A percentile compares a stretch with the other conserved stretches of the same genome.
phyloP scores from a whole-genome alignment of 1,140 invertebrate genomes.

The Leucophenga varia region DNA sequence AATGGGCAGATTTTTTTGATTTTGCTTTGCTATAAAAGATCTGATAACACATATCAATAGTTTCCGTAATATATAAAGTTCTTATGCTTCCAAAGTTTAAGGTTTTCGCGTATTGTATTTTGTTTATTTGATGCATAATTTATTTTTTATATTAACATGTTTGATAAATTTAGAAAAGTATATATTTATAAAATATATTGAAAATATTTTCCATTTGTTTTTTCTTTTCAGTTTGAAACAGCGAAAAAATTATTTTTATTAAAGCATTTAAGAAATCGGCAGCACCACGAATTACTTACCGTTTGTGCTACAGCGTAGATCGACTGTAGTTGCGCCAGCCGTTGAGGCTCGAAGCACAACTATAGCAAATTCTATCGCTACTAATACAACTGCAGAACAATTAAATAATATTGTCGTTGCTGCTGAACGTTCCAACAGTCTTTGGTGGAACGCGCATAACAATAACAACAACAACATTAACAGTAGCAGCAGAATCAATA shows the following conservation, averaged over 20 bases:
- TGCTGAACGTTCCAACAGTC: conserved; percentile 9
- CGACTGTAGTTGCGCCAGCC: conserved; percentile 40
- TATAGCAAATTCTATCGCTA: conserved; percentile 30
- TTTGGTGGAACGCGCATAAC: conserved; percentile 8
- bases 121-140: background rate
- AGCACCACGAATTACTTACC: conserved; percentile 53
- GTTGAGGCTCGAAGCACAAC: conserved; percentile 16
- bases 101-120: background rate
- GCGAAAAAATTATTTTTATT: conserved; percentile 4
- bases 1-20: no score
- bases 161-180: no score
- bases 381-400: no score
- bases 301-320: conserved; percentile 43
- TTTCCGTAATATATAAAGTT: no score
- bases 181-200: no score
- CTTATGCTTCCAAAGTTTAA: background rate
- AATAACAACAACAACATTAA: no score
- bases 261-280: conserved; percentile 31
- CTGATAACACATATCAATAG: no score
- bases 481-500: conserved; percentile 19
- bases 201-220: no score
- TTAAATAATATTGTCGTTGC: no score
- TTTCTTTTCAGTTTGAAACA: conserved; percentile 3
- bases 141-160: no score
- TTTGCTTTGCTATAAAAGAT: no score